Base-by-base conservation (phyloP, 1,140 invertebrate genomes). In the Coboldia fuscipes region DNA sequence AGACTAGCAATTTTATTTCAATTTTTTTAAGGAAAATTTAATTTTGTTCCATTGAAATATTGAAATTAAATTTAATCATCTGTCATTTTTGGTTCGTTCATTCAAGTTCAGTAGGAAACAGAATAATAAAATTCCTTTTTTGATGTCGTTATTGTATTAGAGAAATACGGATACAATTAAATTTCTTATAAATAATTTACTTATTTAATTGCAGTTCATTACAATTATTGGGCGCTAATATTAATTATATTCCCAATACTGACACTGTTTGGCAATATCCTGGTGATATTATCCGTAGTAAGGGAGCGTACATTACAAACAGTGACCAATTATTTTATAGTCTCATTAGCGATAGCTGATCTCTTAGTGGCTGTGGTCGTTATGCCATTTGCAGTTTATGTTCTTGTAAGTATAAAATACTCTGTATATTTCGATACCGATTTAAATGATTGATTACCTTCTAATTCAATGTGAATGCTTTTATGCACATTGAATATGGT, bases 241-340 rank as follows among this genome's bases (percentile, higher is more conserved):
- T 59, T 94, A 36, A 64, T 93, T 35, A 62, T 94, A 37, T 89
- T 96, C 49, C 86, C 89, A 16, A 68, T 92, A 47, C 72, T 94
- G 37, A 94, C 90, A 2, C 68, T 97, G 9, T 94, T 97, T 57
- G 92, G 90, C 20, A 97, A 97, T 60, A 77, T 92, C 35, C 68
- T 98, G 35, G 92, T 98, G 36, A 96, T 97, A 41, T 58, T 94
- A 43, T 85, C 83, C 45, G 92, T 98, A 7, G 75, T 76, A 35
- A 66, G 83, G 29, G 90, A 96, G 57, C 65, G 86, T 41, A 71
- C 80, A 31, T 57, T 96, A 29, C 85, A 93, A 51, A 92, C 88
- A 6, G 86, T 86, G 36, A 97, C 92, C 32, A 97, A 97, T 61
- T 97, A 96, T 60, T 96, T 97, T 62, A 97, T 97, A 52, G 88